Evolutionary conservation across 2,888 invertebrate genomes (phyloP).

Genomic region (Oegoconia quadripuncta): DNA sequence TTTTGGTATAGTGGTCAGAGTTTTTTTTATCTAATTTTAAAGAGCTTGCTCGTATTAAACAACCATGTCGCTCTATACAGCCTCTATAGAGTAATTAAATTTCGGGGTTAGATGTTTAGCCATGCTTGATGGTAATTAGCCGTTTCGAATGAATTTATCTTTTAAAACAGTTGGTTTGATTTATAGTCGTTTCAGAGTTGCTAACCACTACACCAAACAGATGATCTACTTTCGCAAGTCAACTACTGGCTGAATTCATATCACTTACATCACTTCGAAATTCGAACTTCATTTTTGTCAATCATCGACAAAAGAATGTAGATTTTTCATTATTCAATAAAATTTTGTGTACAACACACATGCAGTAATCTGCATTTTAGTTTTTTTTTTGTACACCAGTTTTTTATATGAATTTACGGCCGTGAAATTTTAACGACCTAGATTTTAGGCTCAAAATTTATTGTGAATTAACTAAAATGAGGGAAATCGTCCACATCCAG

Average conservation of each 20-base stretch:
- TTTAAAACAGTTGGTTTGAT: too few species aligned
- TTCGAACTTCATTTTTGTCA: conserved; percentile 21
- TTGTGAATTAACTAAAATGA: conserved; percentile 78
- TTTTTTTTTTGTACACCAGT: conserved; percentile 28
- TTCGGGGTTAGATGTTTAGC: too few species aligned
- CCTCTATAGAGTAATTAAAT: too few species aligned
- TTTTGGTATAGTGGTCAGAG: too few species aligned
- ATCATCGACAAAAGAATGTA: conserved; percentile 36
- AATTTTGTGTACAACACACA: conserved; percentile 52
- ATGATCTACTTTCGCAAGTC: too few species aligned
- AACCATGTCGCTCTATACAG: too few species aligned
- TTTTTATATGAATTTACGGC: conserved; percentile 41
- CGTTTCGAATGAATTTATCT: too few species aligned
- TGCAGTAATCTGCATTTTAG: conserved; percentile 25
- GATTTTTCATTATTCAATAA: conserved; percentile 32
- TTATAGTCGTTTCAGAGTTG: too few species aligned
- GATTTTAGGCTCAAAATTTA: conserved; percentile 46
- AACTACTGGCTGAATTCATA: neutral
- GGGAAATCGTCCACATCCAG: conserved; percentile 91
- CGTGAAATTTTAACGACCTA: conserved; percentile 36
- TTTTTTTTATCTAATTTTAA: too few species aligned
- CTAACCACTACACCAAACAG: too few species aligned
- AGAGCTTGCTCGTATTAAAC: too few species aligned
- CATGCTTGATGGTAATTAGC: too few species aligned
- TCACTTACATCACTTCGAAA: conserved; percentile 13